These are phyloP conservation scores for Dasypogon diadema DNA, from an alignment of 2,888 invertebrate species.

Conservation along the genomic window DNA sequence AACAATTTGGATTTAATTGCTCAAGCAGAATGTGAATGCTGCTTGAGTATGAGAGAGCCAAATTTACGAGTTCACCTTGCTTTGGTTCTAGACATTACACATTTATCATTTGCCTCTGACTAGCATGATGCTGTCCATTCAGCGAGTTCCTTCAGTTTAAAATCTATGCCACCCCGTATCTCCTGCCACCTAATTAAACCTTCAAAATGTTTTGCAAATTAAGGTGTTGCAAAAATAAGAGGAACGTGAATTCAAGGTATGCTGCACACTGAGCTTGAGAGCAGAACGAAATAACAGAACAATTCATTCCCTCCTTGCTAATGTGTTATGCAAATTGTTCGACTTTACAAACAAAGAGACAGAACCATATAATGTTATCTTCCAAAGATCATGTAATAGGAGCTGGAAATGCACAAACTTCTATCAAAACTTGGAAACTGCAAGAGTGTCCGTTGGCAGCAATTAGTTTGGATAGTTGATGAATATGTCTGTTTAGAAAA, in stretches of 20 bases:
- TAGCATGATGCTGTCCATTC: slow-evolving; percentile 41
- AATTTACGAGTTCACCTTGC: slow-evolving; percentile 40
- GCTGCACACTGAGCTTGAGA: not conserved
- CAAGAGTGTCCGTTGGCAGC: not conserved
- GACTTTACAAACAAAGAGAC: not conserved
- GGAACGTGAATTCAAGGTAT: not conserved
- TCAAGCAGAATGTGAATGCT: slow-evolving; percentile 48
- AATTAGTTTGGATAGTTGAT: not conserved
- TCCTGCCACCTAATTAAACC: not conserved
- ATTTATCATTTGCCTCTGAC: slow-evolving; percentile 41
- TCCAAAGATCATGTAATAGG: not conserved
- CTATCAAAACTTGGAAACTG: not conserved
- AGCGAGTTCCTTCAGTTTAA: slow-evolving; percentile 13
- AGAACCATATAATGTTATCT: not conserved
- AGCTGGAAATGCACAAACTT: not conserved
- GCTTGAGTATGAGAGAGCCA: slow-evolving; percentile 2
- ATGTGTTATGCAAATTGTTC: slow-evolving; percentile 20
- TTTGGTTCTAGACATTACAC: slow-evolving; percentile 26
- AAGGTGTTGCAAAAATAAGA: slow-evolving; percentile 31
- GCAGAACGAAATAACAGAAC: not conserved
- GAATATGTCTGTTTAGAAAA: too few relatives aligned
- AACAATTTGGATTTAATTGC: slow-evolving; percentile 56
- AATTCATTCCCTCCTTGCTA: not conserved
- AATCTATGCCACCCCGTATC: not conserved
- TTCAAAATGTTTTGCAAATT: slow-evolving; percentile 42